Evolutionary conservation across 1,140 invertebrate species (phyloP).

Genomic region (Brachionus plicatilis): DNA sequence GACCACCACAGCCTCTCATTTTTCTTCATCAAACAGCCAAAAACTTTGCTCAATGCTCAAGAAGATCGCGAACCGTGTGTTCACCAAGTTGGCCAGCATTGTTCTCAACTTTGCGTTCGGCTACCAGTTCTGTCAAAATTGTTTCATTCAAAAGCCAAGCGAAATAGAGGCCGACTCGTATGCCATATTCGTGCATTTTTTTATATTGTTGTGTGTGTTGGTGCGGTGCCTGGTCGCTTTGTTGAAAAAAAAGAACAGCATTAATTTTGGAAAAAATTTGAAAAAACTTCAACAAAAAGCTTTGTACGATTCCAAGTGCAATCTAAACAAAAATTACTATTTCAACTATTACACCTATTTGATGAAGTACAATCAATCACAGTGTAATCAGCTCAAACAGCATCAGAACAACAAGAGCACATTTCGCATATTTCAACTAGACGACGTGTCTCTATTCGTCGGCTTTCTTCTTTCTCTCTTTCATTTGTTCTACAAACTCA

Average conservation of each 20-base stretch:
- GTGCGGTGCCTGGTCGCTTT: background rate
- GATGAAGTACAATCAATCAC: background rate
- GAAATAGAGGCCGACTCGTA: background rate
- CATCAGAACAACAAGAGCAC: constrained; percentile 18
- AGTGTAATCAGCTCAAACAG: constrained; percentile 31
- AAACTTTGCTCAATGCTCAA: background rate
- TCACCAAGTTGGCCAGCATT: constrained; percentile 28
- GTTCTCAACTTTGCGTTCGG: background rate
- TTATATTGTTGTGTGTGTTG: background rate
- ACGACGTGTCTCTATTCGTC: background rate
- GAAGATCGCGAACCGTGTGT: background rate
- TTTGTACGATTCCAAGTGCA: background rate
- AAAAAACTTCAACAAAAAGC: constrained; percentile 25
- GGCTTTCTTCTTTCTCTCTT: constrained; percentile 1
- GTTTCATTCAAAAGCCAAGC: background rate
- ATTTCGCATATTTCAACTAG: constrained; percentile 21
- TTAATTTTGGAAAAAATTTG: background rate
- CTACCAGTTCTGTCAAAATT: constrained; percentile 37
- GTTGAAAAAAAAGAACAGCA: background rate
- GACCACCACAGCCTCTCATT: constrained; percentile 8
- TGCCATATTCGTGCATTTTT: background rate
- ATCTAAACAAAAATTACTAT: background rate
- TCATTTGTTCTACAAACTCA: constrained; percentile 11
- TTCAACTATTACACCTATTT: constrained; percentile 27
- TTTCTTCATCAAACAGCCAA: background rate